phyloP scores from a whole-genome alignment of 2,888 invertebrate genomes.

The Tenthredo livida region DNA sequence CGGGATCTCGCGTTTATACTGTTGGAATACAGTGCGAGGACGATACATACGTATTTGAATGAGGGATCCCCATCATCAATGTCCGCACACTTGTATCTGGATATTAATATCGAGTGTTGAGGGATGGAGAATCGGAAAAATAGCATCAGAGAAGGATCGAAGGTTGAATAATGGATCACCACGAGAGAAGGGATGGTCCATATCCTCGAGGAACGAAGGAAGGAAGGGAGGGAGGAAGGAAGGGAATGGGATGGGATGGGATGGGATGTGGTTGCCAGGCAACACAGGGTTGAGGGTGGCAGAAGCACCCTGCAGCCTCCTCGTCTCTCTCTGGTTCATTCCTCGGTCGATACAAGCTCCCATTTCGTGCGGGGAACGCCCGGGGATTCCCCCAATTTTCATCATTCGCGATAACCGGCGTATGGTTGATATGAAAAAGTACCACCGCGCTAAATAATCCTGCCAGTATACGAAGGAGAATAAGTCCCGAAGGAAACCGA shows the following conservation, averaged over 20 bases:
- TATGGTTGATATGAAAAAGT: neutral
- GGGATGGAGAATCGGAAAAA: neutral
- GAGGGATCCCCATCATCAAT: neutral
- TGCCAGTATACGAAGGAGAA: neutral
- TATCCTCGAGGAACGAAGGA: conserved; percentile 31
- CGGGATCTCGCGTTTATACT: neutral
- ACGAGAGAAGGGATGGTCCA: conserved; percentile 54
- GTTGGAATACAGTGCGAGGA: neutral
- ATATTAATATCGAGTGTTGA: neutral
- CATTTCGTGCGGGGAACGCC: conserved; percentile 64
- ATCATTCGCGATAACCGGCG: conserved; percentile 57
- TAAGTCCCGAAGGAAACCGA: neutral
- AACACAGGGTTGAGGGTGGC: conserved; percentile 73
- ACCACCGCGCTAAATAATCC: neutral
- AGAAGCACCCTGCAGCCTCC: conserved; percentile 65
- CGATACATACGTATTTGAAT: neutral
- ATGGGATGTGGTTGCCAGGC: conserved; percentile 72
- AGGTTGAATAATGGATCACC: conserved; percentile 72
- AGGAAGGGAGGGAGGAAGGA: conserved; percentile 12
- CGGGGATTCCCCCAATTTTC: conserved; percentile 75
- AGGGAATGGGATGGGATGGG: conserved; percentile 50
- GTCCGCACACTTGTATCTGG: neutral
- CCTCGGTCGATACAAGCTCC: conserved; percentile 71
- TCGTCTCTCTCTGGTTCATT: conserved; percentile 23
- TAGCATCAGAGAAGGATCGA: conserved; percentile 61